phyloP scores from a whole-genome alignment of 2,113 vertebrate genomes.

The Vicugna pacos region DNA sequence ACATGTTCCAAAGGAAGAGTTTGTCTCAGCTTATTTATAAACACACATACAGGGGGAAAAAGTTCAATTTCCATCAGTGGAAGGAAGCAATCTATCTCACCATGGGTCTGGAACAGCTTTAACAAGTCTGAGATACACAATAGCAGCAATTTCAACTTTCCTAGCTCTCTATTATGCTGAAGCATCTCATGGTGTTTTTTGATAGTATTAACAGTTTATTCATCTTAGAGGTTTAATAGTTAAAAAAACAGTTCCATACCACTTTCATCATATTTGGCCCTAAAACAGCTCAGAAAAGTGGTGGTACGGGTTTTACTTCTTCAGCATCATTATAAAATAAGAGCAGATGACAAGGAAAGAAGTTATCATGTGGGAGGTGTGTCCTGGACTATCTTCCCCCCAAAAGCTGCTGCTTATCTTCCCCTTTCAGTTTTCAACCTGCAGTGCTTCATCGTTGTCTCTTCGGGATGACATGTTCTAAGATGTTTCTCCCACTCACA shows the following conservation, averaged over 20 bases:
- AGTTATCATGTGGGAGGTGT: background rate
- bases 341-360: conserved; percentile 9
- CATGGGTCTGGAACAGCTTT: conserved; percentile 45
- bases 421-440: background rate
- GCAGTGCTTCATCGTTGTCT: conserved; percentile 8
- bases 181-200: conserved; percentile 38
- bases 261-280: background rate
- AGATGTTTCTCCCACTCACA: conserved; percentile 37
- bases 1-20: conserved; percentile 3
- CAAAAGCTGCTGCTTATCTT: background rate
- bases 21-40: conserved; percentile 62
- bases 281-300: conserved; percentile 39
- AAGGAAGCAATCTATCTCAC: conserved; percentile 65
- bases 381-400: background rate
- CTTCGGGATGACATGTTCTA: conserved; percentile 60
- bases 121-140: conserved; percentile 47
- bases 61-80: conserved; percentile 50
- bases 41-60: background rate
- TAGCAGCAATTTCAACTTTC: conserved; percentile 65
- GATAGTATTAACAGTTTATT: conserved; percentile 48
- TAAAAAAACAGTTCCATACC: conserved; percentile 48
- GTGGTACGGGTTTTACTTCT: background rate
- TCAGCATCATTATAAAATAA: conserved; percentile 43
- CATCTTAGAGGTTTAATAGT: conserved; percentile 46
- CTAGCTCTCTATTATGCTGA: conserved; percentile 6